Base-by-base conservation (phyloP, 2,888 invertebrate species). In the Acronicta psi region DNA sequence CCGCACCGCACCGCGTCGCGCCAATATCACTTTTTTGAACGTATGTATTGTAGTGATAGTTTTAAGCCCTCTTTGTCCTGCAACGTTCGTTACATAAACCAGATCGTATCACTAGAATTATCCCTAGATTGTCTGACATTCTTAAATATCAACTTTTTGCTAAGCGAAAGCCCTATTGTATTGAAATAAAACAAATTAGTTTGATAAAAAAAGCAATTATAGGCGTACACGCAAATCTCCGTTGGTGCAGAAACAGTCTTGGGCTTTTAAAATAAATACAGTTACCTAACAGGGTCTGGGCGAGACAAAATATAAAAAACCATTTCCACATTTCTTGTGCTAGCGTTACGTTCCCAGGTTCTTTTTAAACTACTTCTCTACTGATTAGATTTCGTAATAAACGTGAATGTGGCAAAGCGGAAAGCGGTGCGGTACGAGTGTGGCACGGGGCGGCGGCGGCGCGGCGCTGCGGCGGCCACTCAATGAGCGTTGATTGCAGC, bases 401-500 rank as follows among this genome's bases (percentile, higher is more conserved):
- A 68, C 69, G 73, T 71, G 70, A 69, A 69, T 68, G 70, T 58
- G 55, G 69, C 23, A 31, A 20, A 59, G 31, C 56, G 20, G 38
- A 36, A 38, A 49, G 64, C 11, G 57, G 34, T 17, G 62, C 52
- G 58, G 40, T 1, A 41, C 52, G 29, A 23, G 20, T 29, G 64
- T n/a, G n/a, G n/a, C n/a, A n/a, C 58, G 50, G 31, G 0, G 8
- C 16, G 16, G 16, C 1, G 42, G 42, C 41, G 50, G 10, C 9
- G 29, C 29, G 23, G 47, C 52, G 50, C 40, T 36, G 52, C 62
- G 51, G 49, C 31, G 54, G 34, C 51, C 59, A 55, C 71, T 83
- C 82, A 83, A 85, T 82, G 81, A 60, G 76, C 73, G 69, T 78
- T 84, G 84, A 83, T 84, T 83, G 81, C 81, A 66, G 59, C 58